A percentile compares a stretch with the other conserved stretches of the same genome.
Conservation (phyloP, 2,888 invertebrate genomes). For the Perizoma affinitatum region DNA sequence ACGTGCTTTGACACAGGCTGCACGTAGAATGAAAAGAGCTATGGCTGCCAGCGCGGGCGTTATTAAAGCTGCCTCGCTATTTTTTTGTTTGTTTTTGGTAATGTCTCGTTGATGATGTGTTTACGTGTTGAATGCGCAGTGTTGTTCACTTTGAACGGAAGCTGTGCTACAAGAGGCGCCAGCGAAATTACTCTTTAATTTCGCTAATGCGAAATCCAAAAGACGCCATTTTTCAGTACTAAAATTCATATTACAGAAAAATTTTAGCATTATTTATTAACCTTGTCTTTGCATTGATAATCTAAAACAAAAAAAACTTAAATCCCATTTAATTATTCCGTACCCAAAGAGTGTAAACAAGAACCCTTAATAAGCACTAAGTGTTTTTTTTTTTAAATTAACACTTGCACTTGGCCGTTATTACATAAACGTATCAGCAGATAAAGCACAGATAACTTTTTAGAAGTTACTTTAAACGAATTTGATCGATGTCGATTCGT, state of each 20-base stretch:
- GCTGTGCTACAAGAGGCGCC: constrained; percentile 14
- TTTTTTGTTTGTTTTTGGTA: constrained; percentile 69
- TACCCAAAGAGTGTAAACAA: too few relatives aligned
- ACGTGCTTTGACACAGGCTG: constrained; percentile 83
- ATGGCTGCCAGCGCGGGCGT: constrained; percentile 71
- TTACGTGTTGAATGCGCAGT: constrained; percentile 49
- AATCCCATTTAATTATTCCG: too few relatives aligned
- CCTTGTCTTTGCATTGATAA: too few relatives aligned
- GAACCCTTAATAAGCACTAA: too few relatives aligned
- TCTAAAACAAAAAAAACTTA: too few relatives aligned
- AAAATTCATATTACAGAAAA: neutral
- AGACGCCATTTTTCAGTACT: constrained; percentile 3
- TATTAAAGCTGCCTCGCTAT: constrained; percentile 69
- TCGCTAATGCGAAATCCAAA: constrained; percentile 25
- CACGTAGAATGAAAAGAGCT: constrained; percentile 78
- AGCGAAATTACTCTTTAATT: constrained; percentile 24
- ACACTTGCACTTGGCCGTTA: too few relatives aligned
- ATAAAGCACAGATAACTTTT: too few relatives aligned
- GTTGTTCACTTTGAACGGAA: constrained; percentile 35
- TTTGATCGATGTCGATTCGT: too few relatives aligned
- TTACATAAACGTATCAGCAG: too few relatives aligned
- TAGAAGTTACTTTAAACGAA: too few relatives aligned
- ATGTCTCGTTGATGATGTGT: constrained; percentile 49
- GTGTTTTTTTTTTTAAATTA: too few relatives aligned
- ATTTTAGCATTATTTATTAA: neutral